Conservation (phyloP, 2,888 invertebrate genomes). For the Brenthis hecate region DNA sequence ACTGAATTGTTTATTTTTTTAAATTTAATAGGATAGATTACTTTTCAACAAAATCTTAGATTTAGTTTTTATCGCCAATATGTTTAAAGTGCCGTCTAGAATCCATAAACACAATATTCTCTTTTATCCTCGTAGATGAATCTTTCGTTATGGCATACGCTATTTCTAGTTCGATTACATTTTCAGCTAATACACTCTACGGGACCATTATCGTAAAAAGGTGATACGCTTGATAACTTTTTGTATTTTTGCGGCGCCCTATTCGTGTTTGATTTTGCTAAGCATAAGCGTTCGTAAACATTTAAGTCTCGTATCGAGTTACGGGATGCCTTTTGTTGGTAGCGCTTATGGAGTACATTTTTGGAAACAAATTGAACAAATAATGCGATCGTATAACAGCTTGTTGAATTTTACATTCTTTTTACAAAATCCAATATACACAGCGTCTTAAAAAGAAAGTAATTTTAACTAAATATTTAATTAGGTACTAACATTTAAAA, state of each 20-base stretch:
- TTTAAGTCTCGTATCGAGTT: slow-evolving; percentile 74
- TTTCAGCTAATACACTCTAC: slow-evolving; percentile 25
- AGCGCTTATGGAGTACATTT: slow-evolving; percentile 47
- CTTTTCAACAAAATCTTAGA: not conserved
- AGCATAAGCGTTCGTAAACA: slow-evolving; percentile 78
- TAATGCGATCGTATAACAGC: slow-evolving; percentile 27
- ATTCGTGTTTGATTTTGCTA: slow-evolving; percentile 78
- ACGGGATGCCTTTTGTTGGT: slow-evolving; percentile 64
- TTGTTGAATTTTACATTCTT: slow-evolving; percentile 14
- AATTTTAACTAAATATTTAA: no score
- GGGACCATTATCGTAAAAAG: slow-evolving; percentile 27
- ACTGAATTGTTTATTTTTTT: no score
- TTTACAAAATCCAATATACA: no score
- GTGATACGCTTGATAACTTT: slow-evolving; percentile 30
- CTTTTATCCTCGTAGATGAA: slow-evolving; percentile 19
- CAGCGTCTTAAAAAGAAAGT: no score
- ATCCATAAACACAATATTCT: not conserved
- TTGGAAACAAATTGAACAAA: slow-evolving; percentile 35
- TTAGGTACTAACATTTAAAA: no score
- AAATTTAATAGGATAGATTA: not conserved
- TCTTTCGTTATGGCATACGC: slow-evolving; percentile 13
- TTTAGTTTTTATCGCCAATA: slow-evolving; percentile 1
- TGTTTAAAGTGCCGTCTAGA: not conserved
- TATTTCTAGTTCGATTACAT: slow-evolving; percentile 21
- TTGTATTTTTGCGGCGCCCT: slow-evolving; percentile 74